Percentiles rank a stretch among this genome's conserved stretches.
phyloP scores from a whole-genome alignment of 2,113 vertebrate genomes.

The Narcine bancroftii region DNA sequence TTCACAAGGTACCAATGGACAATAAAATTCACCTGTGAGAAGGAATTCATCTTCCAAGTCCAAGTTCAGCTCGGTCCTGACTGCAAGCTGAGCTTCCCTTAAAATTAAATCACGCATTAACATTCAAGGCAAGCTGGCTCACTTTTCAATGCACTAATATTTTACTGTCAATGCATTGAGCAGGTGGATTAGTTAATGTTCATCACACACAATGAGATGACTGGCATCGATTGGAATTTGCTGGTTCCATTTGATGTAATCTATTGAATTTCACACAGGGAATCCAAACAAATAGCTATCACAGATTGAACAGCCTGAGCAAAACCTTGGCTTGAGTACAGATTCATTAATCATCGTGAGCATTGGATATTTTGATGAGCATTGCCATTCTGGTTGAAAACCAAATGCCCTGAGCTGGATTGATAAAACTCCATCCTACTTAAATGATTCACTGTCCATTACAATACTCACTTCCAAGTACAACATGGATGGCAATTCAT shows the following conservation, averaged over 20 bases:
- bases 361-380: not conserved
- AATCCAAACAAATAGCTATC: not conserved
- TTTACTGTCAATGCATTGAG: not conserved
- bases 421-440: not conserved
- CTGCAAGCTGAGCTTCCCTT: not conserved
- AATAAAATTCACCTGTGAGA: not conserved
- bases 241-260: not conserved
- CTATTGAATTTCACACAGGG: not conserved
- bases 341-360: not conserved
- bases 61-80: not conserved
- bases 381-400: not conserved
- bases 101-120: not conserved
- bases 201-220: not conserved
- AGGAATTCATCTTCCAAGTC: too few species aligned
- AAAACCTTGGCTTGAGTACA: not conserved
- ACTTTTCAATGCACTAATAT: not conserved
- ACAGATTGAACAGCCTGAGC: not conserved
- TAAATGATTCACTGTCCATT: not conserved
- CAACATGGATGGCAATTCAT: not conserved
- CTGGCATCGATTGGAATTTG: not conserved
- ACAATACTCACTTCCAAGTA: not conserved
- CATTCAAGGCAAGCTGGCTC: not conserved
- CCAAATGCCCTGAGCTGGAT: not conserved
- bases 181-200: not conserved
- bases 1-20: not conserved